Conservation (phyloP, 2,113 vertebrate genomes). For the Lophochroa leadbeateri region DNA sequence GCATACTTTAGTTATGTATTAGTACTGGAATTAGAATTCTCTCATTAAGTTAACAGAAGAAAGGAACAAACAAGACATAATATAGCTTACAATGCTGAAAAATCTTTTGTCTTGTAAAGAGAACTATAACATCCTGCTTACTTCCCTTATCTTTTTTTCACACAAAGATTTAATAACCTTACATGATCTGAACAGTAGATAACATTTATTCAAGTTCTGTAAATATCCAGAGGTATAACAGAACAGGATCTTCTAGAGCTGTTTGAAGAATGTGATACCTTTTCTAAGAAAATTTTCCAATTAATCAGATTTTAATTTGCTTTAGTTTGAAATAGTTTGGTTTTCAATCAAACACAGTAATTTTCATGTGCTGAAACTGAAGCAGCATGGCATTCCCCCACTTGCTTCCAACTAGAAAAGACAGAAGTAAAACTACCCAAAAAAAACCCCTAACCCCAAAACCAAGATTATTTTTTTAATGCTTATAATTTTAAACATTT, state of each 20-base stretch:
- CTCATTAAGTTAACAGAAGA: neutral
- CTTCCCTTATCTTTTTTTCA: neutral
- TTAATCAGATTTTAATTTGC: neutral
- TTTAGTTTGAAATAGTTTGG: neutral
- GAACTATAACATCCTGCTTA: neutral
- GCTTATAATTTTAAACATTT: neutral
- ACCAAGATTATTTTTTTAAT: fast-evolving
- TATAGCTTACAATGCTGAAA: neutral
- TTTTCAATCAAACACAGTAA: neutral
- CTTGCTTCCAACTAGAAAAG: neutral
- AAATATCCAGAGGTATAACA: neutral
- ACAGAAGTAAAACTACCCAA: neutral
- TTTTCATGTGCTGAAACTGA: neutral
- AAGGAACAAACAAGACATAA: neutral
- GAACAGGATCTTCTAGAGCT: neutral
- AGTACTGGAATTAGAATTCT: slow-evolving; percentile 29
- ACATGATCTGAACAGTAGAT: neutral
- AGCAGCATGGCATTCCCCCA: neutral
- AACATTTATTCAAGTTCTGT: neutral
- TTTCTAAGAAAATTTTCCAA: neutral
- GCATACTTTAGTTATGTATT: slow-evolving; percentile 16
- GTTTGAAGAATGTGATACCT: neutral
- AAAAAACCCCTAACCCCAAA: neutral
- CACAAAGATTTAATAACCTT: neutral
- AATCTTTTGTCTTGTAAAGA: neutral